Conservation (phyloP, 2,888 invertebrate species). For the Nemotelus nigrinus region DNA sequence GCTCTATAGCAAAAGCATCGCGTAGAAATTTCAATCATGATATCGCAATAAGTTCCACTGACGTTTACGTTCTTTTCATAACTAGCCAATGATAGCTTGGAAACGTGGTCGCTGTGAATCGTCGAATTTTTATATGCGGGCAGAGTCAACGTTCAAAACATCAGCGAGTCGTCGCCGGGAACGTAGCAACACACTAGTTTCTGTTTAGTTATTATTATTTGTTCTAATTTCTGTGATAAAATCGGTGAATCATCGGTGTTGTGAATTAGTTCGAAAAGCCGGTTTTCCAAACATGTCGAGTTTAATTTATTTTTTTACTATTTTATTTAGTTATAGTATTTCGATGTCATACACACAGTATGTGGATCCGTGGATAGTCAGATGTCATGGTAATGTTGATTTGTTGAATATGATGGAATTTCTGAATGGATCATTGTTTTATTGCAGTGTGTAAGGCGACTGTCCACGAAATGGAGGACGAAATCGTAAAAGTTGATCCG, state of each 20-base stretch:
- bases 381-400: slow-evolving; percentile 43
- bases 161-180: no score
- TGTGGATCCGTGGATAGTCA: slow-evolving; percentile 42
- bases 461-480: slow-evolving; percentile 79
- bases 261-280: not conserved
- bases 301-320: not conserved
- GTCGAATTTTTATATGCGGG: no score
- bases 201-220: not conserved
- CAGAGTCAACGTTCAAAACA: no score
- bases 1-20: no score
- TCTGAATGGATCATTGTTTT: slow-evolving; percentile 44
- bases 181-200: no score
- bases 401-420: not conserved
- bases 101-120: slow-evolving; percentile 21
- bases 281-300: slow-evolving; percentile 13
- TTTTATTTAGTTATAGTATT: not conserved
- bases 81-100: slow-evolving; percentile 24
- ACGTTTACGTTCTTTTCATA: slow-evolving; percentile 18
- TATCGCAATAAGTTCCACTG: not conserved
- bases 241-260: not conserved
- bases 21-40: no score
- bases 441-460: slow-evolving; percentile 80
- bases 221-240: slow-evolving; percentile 20
- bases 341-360: slow-evolving; percentile 23
- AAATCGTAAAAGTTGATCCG: slow-evolving; percentile 79